Conservation (phyloP, 2,797 vertebrate species). For the Xiphophorus birchmanni region DNA sequence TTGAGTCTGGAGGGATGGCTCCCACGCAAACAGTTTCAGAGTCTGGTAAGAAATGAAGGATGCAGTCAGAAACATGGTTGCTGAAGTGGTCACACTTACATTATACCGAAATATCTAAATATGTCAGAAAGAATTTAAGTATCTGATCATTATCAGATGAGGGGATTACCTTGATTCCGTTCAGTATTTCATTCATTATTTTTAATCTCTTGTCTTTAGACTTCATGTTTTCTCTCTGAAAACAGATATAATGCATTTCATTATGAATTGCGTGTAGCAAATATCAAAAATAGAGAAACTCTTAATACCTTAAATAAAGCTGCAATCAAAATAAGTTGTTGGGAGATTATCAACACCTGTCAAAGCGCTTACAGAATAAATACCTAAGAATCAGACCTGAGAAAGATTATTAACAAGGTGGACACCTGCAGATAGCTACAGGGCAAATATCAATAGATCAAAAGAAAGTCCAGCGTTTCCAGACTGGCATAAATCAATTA, state of each 20-base stretch:
- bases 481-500: background rate
- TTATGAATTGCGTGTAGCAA: background rate
- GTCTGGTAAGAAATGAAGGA: background rate
- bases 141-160: background rate
- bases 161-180: slow-evolving; percentile 90
- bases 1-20: slow-evolving; percentile 88
- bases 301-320: background rate
- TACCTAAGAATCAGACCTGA: background rate
- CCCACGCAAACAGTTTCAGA: slow-evolving; percentile 89
- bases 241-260: slow-evolving; percentile 18
- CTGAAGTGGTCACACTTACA: background rate
- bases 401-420: background rate
- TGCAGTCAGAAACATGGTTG: background rate
- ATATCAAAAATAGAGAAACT: background rate
- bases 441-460: background rate
- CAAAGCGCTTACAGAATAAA: background rate
- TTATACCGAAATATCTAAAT: background rate
- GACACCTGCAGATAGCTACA: background rate
- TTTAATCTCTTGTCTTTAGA: slow-evolving; percentile 93
- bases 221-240: slow-evolving; percentile 92
- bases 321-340: no score
- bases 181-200: slow-evolving; percentile 93
- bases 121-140: background rate
- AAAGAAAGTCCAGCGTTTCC: background rate
- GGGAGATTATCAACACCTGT: background rate